phyloP scores from a whole-genome alignment of 2,888 invertebrate genomes.

The Lissocephala sabroskyi region DNA sequence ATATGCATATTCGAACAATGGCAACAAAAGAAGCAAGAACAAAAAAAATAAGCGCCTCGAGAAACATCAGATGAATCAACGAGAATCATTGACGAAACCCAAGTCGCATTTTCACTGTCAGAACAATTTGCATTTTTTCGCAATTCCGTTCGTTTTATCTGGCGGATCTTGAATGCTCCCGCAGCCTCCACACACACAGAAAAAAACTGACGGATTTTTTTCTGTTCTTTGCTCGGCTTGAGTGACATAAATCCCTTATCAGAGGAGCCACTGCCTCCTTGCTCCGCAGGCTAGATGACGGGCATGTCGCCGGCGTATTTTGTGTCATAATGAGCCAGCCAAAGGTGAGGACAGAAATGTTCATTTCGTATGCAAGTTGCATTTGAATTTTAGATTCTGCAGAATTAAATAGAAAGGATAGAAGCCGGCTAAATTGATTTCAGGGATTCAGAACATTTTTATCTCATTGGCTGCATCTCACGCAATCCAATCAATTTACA shows the following conservation, averaged over 20 bases:
- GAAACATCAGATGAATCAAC: conserved; percentile 10
- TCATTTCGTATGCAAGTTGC: conserved; percentile 36
- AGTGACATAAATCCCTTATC: conserved; percentile 45
- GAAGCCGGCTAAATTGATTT: conserved; percentile 12
- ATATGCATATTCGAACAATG: not conserved
- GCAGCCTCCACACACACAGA: not conserved
- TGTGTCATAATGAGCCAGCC: conserved; percentile 27
- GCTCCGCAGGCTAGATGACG: not conserved
- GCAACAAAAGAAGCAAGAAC: not conserved
- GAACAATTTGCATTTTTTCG: conserved; percentile 43
- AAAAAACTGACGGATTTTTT: conserved; percentile 23
- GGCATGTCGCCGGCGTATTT: not conserved
- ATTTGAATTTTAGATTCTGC: conserved; percentile 28
- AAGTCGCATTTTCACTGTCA: conserved; percentile 36
- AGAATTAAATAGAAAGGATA: too few relatives aligned
- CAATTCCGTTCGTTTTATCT: conserved; percentile 8
- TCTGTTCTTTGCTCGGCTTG: conserved; percentile 23
- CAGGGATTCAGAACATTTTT: conserved; percentile 15
- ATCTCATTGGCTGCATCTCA: conserved; percentile 28
- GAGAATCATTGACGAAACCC: conserved; percentile 11
- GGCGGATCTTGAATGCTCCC: too few relatives aligned
- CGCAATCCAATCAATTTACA: conserved; percentile 43
- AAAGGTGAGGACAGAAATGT: not conserved
- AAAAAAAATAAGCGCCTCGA: not conserved
- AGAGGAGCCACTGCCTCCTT: not conserved